phyloP scores from a whole-genome alignment of 2,113 vertebrate genomes.

The Syngnathus scovelli region DNA sequence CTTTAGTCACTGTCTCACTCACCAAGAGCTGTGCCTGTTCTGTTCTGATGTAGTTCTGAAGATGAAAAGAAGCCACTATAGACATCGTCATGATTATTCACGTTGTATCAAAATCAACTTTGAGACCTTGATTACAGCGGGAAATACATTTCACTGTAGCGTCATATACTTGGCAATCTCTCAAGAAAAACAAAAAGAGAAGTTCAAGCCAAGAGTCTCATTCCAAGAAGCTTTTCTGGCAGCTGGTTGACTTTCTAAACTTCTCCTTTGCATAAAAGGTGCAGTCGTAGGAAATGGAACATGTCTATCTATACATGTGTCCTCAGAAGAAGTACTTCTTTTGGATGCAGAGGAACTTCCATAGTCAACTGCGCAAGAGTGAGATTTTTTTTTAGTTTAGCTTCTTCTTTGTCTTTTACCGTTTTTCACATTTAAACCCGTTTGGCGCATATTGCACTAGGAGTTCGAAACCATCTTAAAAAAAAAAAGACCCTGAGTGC shows the following conservation, averaged over 20 bases:
- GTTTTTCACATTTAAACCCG: too few relatives aligned
- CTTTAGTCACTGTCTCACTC: neutral
- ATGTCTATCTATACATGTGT: neutral
- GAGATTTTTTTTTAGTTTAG: neutral
- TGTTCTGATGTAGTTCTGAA: neutral
- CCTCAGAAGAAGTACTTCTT: neutral
- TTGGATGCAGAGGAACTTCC: neutral
- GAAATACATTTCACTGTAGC: neutral
- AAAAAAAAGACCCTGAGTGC: too few relatives aligned
- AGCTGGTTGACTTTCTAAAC: slow-evolving; percentile 1
- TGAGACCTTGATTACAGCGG: neutral
- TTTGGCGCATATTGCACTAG: too few relatives aligned
- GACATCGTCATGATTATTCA: neutral
- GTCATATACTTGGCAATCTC: slow-evolving; percentile 4
- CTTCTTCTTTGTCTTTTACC: neutral
- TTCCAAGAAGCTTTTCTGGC: slow-evolving; percentile 31
- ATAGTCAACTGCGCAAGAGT: neutral
- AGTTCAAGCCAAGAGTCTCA: slow-evolving; percentile 14
- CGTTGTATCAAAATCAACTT: slow-evolving; percentile 13
- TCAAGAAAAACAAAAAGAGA: slow-evolving; percentile 21
- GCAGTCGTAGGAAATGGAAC: neutral
- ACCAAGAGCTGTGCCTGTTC: neutral
- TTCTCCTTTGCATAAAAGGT: neutral
- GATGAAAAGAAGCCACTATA: neutral
- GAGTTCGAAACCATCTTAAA: too few relatives aligned